These are phyloP conservation scores for Margaritifera margaritifera DNA, from an alignment of 2,888 invertebrate genomes.

Conservation along the genomic window DNA sequence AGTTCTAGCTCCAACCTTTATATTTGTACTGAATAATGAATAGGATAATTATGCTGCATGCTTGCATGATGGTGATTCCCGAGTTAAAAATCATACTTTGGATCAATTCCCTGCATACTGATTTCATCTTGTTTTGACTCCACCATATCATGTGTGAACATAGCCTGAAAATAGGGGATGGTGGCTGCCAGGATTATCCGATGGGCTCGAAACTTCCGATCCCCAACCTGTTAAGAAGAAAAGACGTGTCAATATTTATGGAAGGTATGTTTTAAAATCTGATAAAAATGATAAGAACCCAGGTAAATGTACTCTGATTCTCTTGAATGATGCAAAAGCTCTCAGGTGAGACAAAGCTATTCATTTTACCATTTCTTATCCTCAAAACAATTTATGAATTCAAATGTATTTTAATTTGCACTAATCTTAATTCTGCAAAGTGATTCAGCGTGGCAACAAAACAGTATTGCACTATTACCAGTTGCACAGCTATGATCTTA, in stretches of 20 bases:
- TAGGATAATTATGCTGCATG: too few species aligned
- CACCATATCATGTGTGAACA: conserved; percentile 92
- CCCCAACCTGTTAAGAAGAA: conserved; percentile 78
- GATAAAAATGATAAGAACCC: too few species aligned
- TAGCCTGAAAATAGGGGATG: conserved; percentile 91
- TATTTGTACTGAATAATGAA: too few species aligned
- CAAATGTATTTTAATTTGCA: too few species aligned
- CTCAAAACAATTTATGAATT: too few species aligned
- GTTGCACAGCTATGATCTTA: too few species aligned
- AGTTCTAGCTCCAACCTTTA: too few species aligned
- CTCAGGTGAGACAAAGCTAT: neutral
- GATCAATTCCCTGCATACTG: conserved; percentile 86
- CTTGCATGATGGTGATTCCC: too few species aligned
- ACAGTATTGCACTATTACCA: too few species aligned
- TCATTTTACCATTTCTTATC: too few species aligned
- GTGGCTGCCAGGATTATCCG: conserved; percentile 88
- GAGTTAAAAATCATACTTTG: conserved; percentile 76
- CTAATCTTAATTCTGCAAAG: too few species aligned
- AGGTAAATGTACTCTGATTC: neutral
- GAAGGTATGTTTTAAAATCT: neutral
- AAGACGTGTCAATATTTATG: neutral
- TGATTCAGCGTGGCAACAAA: too few species aligned
- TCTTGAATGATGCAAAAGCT: neutral
- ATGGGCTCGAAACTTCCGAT: conserved; percentile 85
- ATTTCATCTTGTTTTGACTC: conserved; percentile 88